These are phyloP conservation scores for Chionodraco myersi DNA, from an alignment of 2,113 vertebrate genomes.

Conservation along the genomic window DNA sequence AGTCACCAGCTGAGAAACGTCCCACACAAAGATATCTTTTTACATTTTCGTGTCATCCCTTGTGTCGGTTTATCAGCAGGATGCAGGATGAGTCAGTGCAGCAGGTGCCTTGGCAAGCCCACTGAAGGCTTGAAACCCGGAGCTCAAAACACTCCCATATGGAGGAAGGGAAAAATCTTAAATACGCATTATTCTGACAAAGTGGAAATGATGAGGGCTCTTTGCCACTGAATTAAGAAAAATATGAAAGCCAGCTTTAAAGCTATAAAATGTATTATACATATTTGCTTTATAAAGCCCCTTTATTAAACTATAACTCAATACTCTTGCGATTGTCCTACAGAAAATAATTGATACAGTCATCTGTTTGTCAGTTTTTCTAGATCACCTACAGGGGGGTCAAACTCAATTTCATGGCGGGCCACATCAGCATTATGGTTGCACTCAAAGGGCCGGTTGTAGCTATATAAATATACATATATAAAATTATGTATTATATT, in stretches of 20 bases:
- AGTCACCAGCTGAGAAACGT: constrained; percentile 21
- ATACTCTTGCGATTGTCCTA: not conserved
- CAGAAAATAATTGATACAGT: not conserved
- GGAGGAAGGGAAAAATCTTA: not conserved
- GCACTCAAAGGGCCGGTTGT: too few species aligned
- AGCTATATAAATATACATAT: too few species aligned
- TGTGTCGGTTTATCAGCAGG: constrained; percentile 21
- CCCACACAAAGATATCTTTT: not conserved
- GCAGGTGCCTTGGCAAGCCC: constrained; percentile 4
- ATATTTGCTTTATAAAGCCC: too few species aligned
- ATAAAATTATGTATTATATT: too few species aligned
- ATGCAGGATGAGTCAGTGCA: constrained; percentile 7
- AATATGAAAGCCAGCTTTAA: too few species aligned
- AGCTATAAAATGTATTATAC: too few species aligned
- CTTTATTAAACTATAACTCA: not conserved
- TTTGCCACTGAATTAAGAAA: too few species aligned
- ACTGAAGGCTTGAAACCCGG: not conserved
- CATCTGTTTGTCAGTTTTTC: too few species aligned
- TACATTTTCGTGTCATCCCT: constrained; percentile 14
- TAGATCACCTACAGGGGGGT: too few species aligned
- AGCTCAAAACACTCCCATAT: not conserved
- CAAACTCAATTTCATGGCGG: too few species aligned
- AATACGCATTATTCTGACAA: constrained; percentile 1
- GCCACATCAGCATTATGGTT: too few species aligned
- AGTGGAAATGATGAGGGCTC: not conserved